Base-by-base conservation (phyloP, 92 coral and sea anemone genomes). In the Parazoanthus swiftii region DNA sequence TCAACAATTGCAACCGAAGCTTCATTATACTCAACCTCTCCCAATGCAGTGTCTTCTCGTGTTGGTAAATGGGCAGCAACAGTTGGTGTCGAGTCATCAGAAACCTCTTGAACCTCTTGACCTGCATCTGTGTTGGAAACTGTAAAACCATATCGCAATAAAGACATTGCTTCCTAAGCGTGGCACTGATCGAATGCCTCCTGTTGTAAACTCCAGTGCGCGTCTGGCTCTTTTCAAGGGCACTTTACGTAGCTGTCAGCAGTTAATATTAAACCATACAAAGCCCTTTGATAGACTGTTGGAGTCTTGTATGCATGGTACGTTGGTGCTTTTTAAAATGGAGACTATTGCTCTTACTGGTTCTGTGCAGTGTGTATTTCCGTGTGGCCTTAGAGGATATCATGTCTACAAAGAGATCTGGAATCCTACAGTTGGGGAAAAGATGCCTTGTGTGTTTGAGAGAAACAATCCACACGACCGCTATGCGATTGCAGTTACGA, bases 21-120 rank as follows among this genome's bases (percentile, higher is more conserved):
- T 87, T 87, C 79, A 87, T 79, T 77, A 87, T 87, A 87, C 74
- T 87, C 90, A 78, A 46, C 13, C 78, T 87, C 85, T 65, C 85
- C 85, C 38, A 87, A 87, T 10, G 50, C 23, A 35, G 90, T 87
- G 85, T 87, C 90, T 71, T 77, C 90, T 63, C 50, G 90, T 46
- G 6, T 87, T 68, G 90, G 90, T 44, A 87, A 87, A 26, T 50
- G 56, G 56, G 90, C 90, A 88, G 90, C 90, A 88, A 63, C 90
- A 79, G 21, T 65, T 50, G 56, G 77, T 43, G 35, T 5, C 68
- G 90, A 87, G 63, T n/a, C 85, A 58, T 79, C 90, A 65, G 79
- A 79, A 43, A 58, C 85, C 48, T 86, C 89, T 86, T 77, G 37
- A 86, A n/a, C 77, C 66, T 51, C 50, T 59, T 78, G 76, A 50